Conservation (phyloP, 2,888 invertebrate species). For the Scaptomyza parva region DNA sequence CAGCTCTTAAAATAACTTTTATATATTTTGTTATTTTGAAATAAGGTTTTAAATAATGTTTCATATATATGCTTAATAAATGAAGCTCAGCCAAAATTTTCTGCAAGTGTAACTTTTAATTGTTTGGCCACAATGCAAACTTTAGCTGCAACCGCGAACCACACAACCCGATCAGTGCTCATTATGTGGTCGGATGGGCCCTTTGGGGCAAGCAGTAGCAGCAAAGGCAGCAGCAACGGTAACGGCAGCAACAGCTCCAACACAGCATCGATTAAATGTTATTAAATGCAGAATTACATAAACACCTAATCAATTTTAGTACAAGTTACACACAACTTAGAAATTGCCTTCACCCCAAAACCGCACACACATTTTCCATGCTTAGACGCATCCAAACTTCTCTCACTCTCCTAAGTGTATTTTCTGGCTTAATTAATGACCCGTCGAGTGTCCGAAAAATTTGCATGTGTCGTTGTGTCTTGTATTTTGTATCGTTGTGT, state of each 20-base stretch:
- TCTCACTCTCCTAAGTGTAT: slow-evolving; percentile 15
- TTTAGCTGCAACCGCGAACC: slow-evolving; percentile 3
- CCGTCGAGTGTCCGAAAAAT: slow-evolving; percentile 58
- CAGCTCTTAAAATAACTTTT: too few species aligned
- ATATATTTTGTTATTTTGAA: too few species aligned
- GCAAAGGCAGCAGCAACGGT: too few species aligned
- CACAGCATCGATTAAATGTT: slow-evolving; percentile 68
- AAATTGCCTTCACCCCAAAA: slow-evolving; percentile 21
- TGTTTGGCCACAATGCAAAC: slow-evolving; percentile 40
- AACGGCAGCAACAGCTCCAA: slow-evolving; percentile 21
- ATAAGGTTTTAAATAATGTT: too few species aligned
- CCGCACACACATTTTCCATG: slow-evolving; percentile 16
- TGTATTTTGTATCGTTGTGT: too few species aligned
- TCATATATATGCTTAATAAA: neutral
- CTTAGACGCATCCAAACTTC: slow-evolving; percentile 5
- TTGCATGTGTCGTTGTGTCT: too few species aligned
- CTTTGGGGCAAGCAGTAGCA: slow-evolving; percentile 44
- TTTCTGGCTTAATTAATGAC: slow-evolving; percentile 71
- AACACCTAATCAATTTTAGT: slow-evolving; percentile 69
- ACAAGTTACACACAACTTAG: slow-evolving; percentile 40
- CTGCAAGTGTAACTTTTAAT: slow-evolving; percentile 50
- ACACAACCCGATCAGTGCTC: slow-evolving; percentile 14
- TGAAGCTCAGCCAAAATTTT: neutral
- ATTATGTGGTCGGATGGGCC: slow-evolving; percentile 46
- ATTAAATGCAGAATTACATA: slow-evolving; percentile 72